Percentiles rank a stretch among this genome's conserved stretches.
Conservation (phyloP, 2,113 vertebrate species). For the Myotis brandtii region DNA sequence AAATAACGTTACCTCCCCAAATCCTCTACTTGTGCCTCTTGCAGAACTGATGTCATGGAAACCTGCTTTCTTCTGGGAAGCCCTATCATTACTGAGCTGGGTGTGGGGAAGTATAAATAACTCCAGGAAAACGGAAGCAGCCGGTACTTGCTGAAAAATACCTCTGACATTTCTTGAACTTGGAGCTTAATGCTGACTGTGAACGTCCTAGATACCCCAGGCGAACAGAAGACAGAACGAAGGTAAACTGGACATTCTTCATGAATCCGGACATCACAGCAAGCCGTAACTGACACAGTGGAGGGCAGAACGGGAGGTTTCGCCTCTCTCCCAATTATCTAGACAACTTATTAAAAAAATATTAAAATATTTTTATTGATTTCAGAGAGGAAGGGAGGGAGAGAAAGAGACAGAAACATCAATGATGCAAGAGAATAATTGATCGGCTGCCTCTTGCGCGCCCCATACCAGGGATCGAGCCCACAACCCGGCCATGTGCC, state of each 20-base stretch:
- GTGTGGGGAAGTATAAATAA: constrained; percentile 37
- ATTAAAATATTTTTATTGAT: no score
- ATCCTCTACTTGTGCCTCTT: constrained; percentile 13
- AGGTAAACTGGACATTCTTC: background rate
- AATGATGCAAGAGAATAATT: no score
- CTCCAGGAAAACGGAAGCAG: constrained; percentile 7
- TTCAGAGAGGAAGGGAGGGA: no score
- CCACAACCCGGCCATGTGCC: no score
- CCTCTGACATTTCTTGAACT: background rate
- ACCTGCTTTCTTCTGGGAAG: background rate
- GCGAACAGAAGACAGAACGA: constrained; percentile 5
- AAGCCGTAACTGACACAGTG: background rate
- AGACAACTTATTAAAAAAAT: background rate
- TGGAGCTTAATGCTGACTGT: background rate
- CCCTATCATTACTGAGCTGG: background rate
- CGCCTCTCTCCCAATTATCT: background rate
- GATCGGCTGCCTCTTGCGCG: no score
- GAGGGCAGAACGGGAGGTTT: background rate
- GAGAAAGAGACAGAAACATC: no score
- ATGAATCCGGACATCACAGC: background rate
- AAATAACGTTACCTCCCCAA: background rate
- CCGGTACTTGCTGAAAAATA: background rate
- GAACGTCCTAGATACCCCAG: background rate
- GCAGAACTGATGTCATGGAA: background rate
- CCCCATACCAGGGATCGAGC: no score